phyloP scores from a whole-genome alignment of 2,113 vertebrate species.

The Chloebia gouldiae region DNA sequence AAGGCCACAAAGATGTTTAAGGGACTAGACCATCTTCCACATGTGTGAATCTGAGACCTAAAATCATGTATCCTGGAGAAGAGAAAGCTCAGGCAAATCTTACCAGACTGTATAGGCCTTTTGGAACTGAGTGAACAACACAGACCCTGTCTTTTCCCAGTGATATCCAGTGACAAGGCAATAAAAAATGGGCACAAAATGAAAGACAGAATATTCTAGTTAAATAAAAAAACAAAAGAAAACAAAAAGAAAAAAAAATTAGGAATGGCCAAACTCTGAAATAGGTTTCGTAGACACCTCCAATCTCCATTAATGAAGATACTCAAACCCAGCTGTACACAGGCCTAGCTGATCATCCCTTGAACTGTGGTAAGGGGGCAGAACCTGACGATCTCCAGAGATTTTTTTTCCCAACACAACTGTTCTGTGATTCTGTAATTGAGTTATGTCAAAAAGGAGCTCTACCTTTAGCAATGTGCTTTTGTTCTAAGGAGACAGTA shows the following conservation, averaged over 20 bases:
- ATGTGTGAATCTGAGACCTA: not conserved
- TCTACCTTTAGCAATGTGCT: not conserved
- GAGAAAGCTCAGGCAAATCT: not conserved
- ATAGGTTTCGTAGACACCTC: not conserved
- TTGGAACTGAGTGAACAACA: not conserved
- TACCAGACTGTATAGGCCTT: not conserved
- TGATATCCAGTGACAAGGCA: not conserved
- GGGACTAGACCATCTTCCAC: not conserved
- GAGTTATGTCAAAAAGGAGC: not conserved
- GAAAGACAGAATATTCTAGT: not conserved
- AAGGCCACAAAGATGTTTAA: not conserved
- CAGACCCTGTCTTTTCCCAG: not conserved
- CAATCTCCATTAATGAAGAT: not conserved
- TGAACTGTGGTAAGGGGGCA: accelerated
- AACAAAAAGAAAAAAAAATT: not conserved
- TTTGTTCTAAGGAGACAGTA: not conserved
- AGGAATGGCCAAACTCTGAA: not conserved
- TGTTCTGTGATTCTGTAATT: not conserved
- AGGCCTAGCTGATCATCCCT: not conserved
- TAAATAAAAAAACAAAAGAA: not conserved
- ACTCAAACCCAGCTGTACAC: not conserved
- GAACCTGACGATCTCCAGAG: not conserved
- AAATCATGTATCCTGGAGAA: not conserved
- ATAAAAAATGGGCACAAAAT: not conserved
- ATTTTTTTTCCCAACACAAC: not conserved